A percentile compares a stretch with the other conserved stretches of the same genome.
These are phyloP conservation scores for Eristalinus aeneus DNA, from an alignment of 2,888 invertebrate genomes.

Conservation along the genomic window DNA sequence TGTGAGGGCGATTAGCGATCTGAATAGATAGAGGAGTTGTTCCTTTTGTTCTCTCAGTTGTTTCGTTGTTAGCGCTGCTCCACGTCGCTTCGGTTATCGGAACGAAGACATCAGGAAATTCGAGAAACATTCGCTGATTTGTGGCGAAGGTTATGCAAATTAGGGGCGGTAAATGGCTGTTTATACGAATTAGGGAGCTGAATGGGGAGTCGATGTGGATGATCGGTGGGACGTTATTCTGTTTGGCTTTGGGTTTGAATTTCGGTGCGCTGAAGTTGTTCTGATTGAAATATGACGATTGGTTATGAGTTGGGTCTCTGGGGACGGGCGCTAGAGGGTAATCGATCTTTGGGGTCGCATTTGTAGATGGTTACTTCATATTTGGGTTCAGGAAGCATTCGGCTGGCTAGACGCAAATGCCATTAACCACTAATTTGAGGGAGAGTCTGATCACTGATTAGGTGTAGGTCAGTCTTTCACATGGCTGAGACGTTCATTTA, in stretches of 20 bases:
- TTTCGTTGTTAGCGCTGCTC: neutral
- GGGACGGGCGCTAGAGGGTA: neutral
- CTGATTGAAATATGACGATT: neutral
- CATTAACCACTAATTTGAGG: neutral
- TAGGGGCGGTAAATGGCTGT: slow-evolving; percentile 42
- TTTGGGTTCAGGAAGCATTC: neutral
- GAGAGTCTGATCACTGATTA: neutral
- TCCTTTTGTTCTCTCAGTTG: neutral
- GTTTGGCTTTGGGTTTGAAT: neutral
- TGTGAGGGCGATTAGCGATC: slow-evolving; percentile 68
- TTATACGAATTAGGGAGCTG: slow-evolving; percentile 48
- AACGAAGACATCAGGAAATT: slow-evolving; percentile 62
- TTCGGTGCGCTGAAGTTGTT: neutral
- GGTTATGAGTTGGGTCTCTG: neutral
- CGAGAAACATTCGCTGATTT: slow-evolving; percentile 61
- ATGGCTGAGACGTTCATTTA: no score
- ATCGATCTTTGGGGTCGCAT: neutral
- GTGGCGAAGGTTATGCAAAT: slow-evolving; percentile 68
- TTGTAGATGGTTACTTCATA: neutral
- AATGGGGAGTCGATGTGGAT: slow-evolving; percentile 31
- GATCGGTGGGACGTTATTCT: neutral
- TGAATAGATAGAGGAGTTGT: slow-evolving; percentile 27
- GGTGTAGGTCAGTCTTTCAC: neutral
- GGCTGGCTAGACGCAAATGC: neutral
- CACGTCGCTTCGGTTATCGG: slow-evolving; percentile 48